Evolutionary conservation across 2,888 invertebrate genomes (phyloP), one percentile per base, ranked within the genome.

Genomic region (Chaetogeoica ovagalla): DNA sequence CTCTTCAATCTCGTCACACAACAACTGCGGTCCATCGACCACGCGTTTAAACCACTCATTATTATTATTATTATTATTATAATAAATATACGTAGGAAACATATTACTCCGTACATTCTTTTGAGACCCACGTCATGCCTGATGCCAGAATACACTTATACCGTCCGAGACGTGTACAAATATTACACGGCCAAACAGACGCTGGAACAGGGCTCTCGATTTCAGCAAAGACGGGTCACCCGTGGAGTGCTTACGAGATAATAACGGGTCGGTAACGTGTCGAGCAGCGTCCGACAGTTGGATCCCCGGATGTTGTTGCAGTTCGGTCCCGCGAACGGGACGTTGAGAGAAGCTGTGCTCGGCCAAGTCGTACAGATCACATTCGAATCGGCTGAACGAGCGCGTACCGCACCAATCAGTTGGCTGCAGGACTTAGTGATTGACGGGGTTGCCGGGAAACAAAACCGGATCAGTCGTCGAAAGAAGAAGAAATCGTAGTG

Each of bases 321-420:
- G 87, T 94, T 93, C 88, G 96, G 96, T 87, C 91, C 90, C 87
- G 92, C 96, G 87, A 92, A 94, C 30, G 30, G 87, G 92, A 92
- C 88, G 92, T 94, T 89, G 96, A 97, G 96, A 97, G 89, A 95
- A 94, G 30, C 30, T 30, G 30, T 30, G 89, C 90, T 93, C 86
- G 91, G 91, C 87, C 91, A 93, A 89, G 92, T 93, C 86, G 91
- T 95, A 86, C 93, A 92, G 89, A 93, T 96, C 87, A 94, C 93
- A 86, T 96, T 93, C 90, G 95, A 95, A 89, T 92, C 91, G 85
- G 91, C 92, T 87, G 96, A 96, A 86, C 94, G 94, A 89, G 96
- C 96, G 87, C 95, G 94, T 90, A 93, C 92, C 88, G 95, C 94
- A 86, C 92, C 94, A 86, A 91, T 90, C 86, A 92, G 94, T 86